Evolutionary conservation across 1,140 invertebrate species (phyloP).

Genomic region (Drosophila melanica): DNA sequence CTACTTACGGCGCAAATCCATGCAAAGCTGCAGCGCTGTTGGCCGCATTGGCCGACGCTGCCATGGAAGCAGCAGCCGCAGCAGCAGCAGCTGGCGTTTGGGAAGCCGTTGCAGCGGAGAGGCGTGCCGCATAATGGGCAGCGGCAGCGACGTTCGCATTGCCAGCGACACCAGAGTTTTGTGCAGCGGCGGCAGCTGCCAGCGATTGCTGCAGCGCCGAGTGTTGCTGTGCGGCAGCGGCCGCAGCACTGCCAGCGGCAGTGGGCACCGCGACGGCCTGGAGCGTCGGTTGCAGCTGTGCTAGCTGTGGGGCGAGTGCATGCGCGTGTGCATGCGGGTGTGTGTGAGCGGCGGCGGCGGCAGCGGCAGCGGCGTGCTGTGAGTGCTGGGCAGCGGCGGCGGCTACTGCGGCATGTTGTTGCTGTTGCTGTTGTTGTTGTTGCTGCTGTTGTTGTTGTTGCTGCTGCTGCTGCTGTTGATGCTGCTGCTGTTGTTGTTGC

Average conservation of each 20-base stretch:
- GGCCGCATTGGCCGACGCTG: constrained; percentile 88
- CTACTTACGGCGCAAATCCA: constrained; percentile 93
- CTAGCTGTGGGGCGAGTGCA: constrained; percentile 59
- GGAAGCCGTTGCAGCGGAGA: constrained; percentile 85
- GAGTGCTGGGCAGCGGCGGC: constrained; percentile 65
- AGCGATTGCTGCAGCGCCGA: constrained; percentile 68
- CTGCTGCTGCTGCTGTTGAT: constrained; percentile 50
- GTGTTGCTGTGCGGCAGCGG: constrained; percentile 60
- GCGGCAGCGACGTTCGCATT: constrained; percentile 71
- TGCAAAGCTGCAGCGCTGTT: constrained; percentile 88
- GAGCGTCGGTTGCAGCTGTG: constrained; percentile 56
- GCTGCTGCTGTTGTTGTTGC: constrained; percentile 58
- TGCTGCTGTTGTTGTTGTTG: constrained; percentile 90
- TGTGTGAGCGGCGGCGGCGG: constrained; percentile 60
- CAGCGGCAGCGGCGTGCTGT: constrained; percentile 60
- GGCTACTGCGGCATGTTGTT: constrained; percentile 54
- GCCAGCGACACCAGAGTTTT: constrained; percentile 53
- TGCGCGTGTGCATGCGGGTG: constrained; percentile 65
- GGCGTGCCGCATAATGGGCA: constrained; percentile 84
- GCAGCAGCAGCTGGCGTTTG: constrained; percentile 85
- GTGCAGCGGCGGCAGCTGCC: constrained; percentile 62
- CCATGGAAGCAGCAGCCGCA: constrained; percentile 87
- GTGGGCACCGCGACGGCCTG: constrained; percentile 67
- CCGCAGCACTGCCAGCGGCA: constrained; percentile 61
- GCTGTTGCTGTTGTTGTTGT: constrained; percentile 67